These are phyloP conservation scores for Radopholus similis DNA, from an alignment of 1,140 invertebrate species.

Conservation along the genomic window DNA sequence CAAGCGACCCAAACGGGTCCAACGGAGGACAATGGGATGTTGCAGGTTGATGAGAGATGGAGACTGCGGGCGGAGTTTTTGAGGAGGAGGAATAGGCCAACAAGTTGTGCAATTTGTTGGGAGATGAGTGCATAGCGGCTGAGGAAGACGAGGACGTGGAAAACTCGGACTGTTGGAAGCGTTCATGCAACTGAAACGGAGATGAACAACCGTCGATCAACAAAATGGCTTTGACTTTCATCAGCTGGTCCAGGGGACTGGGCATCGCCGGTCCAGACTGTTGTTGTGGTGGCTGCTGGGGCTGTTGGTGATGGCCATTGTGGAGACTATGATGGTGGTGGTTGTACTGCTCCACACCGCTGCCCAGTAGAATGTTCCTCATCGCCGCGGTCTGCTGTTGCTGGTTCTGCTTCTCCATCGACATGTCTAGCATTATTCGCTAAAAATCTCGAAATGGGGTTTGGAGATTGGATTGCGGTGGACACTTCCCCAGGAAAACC, in stretches of 20 bases:
- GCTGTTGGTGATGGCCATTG: neutral
- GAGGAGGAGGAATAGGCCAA: neutral
- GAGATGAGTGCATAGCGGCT: neutral
- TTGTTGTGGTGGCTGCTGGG: neutral
- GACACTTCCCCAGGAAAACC: neutral
- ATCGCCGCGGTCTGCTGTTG: neutral
- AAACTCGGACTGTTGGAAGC: constrained; percentile 1
- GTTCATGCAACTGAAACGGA: constrained; percentile 3
- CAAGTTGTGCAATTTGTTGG: neutral
- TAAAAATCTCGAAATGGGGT: neutral
- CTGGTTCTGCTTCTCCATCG: neutral
- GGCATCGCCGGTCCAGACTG: neutral
- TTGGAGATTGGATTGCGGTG: neutral
- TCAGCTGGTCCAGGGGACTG: constrained; percentile 8
- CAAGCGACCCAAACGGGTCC: neutral
- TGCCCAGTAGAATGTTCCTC: neutral
- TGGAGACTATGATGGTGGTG: neutral
- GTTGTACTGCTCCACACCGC: too few species aligned
- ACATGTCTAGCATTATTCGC: neutral
- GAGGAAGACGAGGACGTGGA: neutral
- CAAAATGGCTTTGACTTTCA: neutral
- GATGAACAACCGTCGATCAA: neutral
- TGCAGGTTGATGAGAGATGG: neutral
- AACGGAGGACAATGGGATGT: neutral
- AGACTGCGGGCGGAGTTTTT: neutral